Percentiles rank a stretch among this genome's conserved stretches.
These are phyloP conservation scores for Hypomecis punctinalis DNA, from an alignment of 2,888 invertebrate species.

Conservation along the genomic window DNA sequence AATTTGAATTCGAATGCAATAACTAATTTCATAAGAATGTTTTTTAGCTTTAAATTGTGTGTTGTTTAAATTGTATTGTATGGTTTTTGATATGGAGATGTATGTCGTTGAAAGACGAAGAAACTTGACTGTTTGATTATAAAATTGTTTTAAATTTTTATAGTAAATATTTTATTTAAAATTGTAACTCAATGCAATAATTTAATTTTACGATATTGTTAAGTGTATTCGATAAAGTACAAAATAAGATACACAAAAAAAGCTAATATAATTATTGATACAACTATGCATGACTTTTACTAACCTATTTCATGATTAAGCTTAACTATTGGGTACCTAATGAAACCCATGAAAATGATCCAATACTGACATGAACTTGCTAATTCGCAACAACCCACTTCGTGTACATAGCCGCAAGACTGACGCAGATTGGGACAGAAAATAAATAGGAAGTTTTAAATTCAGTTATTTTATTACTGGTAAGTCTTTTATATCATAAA, in stretches of 20 bases:
- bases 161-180: conserved; percentile 1
- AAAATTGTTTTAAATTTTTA: background rate
- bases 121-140: background rate
- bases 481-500: too few species aligned
- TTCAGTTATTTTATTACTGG: too few species aligned
- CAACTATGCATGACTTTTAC: conserved; percentile 6
- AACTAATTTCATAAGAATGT: background rate
- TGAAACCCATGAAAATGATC: too few species aligned
- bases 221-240: conserved; percentile 4
- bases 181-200: conserved; percentile 15
- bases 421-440: too few species aligned
- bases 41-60: too few species aligned
- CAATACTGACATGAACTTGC: too few species aligned
- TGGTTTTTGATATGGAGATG: too few species aligned
- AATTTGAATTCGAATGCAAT: background rate
- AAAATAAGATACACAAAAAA: conserved; percentile 7
- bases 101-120: background rate
- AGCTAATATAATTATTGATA: background rate
- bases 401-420: too few species aligned
- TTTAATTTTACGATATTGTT: conserved; percentile 2
- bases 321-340: too few species aligned
- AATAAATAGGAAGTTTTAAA: too few species aligned
- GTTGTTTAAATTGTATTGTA: too few species aligned
- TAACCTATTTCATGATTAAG: background rate
- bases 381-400: too few species aligned